Percentiles rank a stretch among this genome's conserved stretches.
phyloP scores from a whole-genome alignment of 2,113 vertebrate genomes.

The Athene cunicularia region DNA sequence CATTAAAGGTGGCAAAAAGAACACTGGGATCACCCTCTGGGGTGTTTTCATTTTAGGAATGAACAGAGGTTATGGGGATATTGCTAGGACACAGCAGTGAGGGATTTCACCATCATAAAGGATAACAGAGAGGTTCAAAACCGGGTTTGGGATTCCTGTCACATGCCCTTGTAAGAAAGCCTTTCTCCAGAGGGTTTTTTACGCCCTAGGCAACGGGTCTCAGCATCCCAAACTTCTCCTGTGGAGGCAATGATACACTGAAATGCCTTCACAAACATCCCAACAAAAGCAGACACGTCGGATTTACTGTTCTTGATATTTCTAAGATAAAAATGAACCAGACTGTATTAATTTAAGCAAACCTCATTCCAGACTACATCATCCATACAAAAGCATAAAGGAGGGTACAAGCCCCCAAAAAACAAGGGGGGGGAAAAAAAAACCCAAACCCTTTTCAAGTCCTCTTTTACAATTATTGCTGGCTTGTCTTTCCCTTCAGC shows the following conservation, averaged over 20 bases:
- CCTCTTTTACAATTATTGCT: background rate
- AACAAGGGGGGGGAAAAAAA: background rate
- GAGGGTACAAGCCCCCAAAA: background rate
- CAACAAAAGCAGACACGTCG: background rate
- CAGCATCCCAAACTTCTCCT: background rate
- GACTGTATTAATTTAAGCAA: constrained; percentile 18
- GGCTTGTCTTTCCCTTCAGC: background rate
- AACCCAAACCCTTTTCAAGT: background rate
- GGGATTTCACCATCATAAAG: background rate
- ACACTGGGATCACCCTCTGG: background rate
- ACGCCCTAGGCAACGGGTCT: background rate
- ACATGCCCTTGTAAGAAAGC: background rate
- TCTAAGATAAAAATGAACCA: constrained; percentile 18
- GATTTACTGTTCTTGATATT: constrained; percentile 17
- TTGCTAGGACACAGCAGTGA: background rate
- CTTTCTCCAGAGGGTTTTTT: background rate
- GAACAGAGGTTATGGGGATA: background rate
- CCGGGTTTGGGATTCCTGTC: background rate
- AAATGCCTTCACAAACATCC: background rate
- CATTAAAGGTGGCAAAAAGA: background rate
- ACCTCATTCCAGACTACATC: background rate
- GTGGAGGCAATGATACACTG: rapidly evolving
- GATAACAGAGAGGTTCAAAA: background rate
- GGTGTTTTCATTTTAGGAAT: background rate
- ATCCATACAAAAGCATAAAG: background rate